These are phyloP conservation scores for Zoanthus gigantus DNA, from an alignment of 92 coral and sea anemone species.

Conservation along the genomic window DNA sequence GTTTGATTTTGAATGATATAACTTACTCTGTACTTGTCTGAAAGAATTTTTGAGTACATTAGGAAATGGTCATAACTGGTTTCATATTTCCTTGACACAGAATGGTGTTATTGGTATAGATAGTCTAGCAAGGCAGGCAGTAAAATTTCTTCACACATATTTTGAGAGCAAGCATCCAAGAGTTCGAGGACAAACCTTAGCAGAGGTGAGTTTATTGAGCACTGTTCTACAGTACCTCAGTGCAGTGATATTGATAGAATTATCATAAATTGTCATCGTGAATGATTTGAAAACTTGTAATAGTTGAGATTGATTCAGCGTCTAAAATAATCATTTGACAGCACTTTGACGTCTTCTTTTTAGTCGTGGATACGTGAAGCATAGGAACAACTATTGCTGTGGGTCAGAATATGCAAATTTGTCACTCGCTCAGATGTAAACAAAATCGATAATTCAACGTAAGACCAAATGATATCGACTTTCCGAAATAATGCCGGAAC, in stretches of 20 bases:
- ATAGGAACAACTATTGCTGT: no score
- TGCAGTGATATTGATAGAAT: no score
- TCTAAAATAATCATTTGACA: no score
- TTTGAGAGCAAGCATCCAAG: conserved; percentile 94
- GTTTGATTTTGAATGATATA: neutral
- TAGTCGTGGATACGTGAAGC: no score
- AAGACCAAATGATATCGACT: no score
- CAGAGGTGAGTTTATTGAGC: conserved; percentile 71
- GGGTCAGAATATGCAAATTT: no score
- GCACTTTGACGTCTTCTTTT: no score
- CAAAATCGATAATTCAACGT: no score
- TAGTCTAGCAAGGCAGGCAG: conserved; percentile 86
- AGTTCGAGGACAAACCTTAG: conserved; percentile 93
- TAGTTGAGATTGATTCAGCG: no score
- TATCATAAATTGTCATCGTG: neutral
- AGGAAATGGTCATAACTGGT: neutral
- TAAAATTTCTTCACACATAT: conserved; percentile 84
- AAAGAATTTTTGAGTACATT: neutral
- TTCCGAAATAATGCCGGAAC: no score
- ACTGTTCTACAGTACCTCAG: neutral
- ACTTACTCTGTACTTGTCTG: neutral
- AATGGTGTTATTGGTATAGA: conserved; percentile 78
- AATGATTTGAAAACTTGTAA: no score
- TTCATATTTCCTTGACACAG: neutral
- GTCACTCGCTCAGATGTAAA: no score